A percentile compares a stretch with the other conserved stretches of the same genome.
Evolutionary conservation across 2,888 invertebrate species (phyloP).

Genomic region (Rosalia funebris): DNA sequence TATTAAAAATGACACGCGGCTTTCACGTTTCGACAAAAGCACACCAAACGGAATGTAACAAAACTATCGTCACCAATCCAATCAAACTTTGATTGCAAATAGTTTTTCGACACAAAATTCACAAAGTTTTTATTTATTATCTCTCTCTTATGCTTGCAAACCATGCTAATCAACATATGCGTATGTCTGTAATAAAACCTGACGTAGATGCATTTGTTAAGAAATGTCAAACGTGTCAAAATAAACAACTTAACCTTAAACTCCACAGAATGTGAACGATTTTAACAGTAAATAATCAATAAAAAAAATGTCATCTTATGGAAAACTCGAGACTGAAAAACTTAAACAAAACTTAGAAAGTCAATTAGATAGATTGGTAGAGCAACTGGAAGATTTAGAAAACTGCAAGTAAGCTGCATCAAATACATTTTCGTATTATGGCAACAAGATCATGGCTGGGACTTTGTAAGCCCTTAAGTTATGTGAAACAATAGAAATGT

Average conservation of each 20-base stretch:
- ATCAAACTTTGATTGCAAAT: constrained; percentile 30
- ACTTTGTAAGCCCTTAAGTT: too few species aligned
- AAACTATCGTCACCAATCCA: constrained; percentile 49
- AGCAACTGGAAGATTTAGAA: constrained; percentile 77
- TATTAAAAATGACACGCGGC: constrained; percentile 66
- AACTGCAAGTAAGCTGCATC: constrained; percentile 69
- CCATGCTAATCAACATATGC: constrained; percentile 22
- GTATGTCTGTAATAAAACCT: constrained; percentile 16
- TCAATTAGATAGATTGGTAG: constrained; percentile 74
- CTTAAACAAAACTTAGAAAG: constrained; percentile 73
- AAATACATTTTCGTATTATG: too few species aligned
- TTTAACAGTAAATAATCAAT: constrained; percentile 23
- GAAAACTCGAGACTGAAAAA: constrained; percentile 71
- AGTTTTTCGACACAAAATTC: constrained; percentile 8
- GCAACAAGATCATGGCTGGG: too few species aligned
- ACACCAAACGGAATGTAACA: constrained; percentile 57
- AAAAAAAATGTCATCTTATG: constrained; percentile 62
- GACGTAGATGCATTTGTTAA: constrained; percentile 19
- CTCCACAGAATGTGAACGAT: constrained; percentile 55
- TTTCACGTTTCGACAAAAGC: constrained; percentile 64
- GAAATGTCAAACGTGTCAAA: constrained; percentile 45
- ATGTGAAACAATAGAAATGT: too few species aligned
- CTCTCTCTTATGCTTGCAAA: constrained; percentile 22
- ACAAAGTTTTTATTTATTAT: constrained; percentile 8
- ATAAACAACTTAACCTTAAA: constrained; percentile 50